Evolutionary conservation across 2,113 vertebrate genomes (phyloP), one percentile per base, ranked within the genome.

Genomic region (Nesoenas mayeri): DNA sequence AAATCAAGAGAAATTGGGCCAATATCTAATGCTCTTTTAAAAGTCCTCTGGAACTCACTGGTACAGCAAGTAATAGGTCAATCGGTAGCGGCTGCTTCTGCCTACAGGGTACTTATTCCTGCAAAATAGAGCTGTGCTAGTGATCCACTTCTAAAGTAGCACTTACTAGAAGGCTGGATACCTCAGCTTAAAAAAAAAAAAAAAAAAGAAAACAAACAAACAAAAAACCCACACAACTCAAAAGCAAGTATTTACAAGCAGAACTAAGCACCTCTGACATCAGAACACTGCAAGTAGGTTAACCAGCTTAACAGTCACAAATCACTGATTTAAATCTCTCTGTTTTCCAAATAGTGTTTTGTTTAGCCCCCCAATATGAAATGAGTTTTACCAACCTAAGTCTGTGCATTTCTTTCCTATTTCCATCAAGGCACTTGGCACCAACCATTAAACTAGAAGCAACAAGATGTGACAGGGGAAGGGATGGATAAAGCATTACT

Each of bases 1-100:
- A 91, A 93, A 91, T 86, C 48, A 84, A 94, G 74, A 96, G 58
- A 87, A 95, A 94, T 89, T 0, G 4, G 34, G 24, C 29, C 61
- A 89, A 69, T 92, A 91, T 75, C 77, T 87, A 72, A 83, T 31
- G 20, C 4, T 71, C 34, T 44, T 93, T 84, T 78, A 61, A 71
- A 95, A 89, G 34, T 91, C 54, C 42, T 90, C 57, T 72, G 38
- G 65, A 92, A 47, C 62, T 90, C 79, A 70, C 36, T 15, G n/a
- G 16, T 72, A 88, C n/a, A 60, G 32, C 25, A 78, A 80, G 54
- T 58, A 92, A 79, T 54, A 92, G 72, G 72, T 79, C 61, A 86
- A 16, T 29, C 1, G 3, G 60, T 29, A 79, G 78, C 0, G 0
- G n/a, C 72, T 83, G 67, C 61, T 60, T 79, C 56, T 93, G 40